phyloP scores from a whole-genome alignment of 2,888 invertebrate genomes.

The Mesopsocus fuscifrons region DNA sequence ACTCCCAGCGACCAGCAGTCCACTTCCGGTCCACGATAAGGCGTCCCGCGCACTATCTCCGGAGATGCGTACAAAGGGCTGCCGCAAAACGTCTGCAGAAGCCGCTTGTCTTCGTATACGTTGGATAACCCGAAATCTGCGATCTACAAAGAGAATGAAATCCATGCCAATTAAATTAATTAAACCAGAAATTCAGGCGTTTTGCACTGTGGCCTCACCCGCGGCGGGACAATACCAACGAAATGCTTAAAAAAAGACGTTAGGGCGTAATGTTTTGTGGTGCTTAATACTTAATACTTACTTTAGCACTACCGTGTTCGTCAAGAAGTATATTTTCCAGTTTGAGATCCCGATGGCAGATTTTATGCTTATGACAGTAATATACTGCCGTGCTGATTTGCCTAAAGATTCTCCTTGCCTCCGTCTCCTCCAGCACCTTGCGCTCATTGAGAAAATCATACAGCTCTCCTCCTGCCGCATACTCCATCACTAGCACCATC shows the following conservation, averaged over 20 bases:
- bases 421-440: constrained; percentile 77
- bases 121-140: constrained; percentile 98
- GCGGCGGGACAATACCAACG: too few species aligned
- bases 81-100: constrained; percentile 86
- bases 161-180: constrained; percentile 10
- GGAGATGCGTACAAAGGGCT: constrained; percentile 94
- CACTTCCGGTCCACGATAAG: constrained; percentile 93
- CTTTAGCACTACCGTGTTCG: constrained; percentile 87
- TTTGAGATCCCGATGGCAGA: constrained; percentile 91
- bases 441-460: constrained; percentile 76
- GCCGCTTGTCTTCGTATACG: constrained; percentile 74
- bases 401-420: constrained; percentile 85
- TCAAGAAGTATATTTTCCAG: constrained; percentile 88
- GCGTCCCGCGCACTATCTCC: constrained; percentile 92
- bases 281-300: too few species aligned
- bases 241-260: too few species aligned
- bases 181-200: constrained; percentile 3
- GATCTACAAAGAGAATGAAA: constrained; percentile 47
- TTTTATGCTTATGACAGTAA: constrained; percentile 97
- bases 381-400: constrained; percentile 93
- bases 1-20: constrained; percentile 67
- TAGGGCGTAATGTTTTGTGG: not conserved
- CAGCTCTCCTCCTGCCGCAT: constrained; percentile 93
- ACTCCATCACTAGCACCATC: constrained; percentile 99
- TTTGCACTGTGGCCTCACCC: too few species aligned